A percentile compares a stretch with the other conserved stretches of the same genome.
Conservation (phyloP, 2,888 invertebrate genomes). For the Seira ritae region DNA sequence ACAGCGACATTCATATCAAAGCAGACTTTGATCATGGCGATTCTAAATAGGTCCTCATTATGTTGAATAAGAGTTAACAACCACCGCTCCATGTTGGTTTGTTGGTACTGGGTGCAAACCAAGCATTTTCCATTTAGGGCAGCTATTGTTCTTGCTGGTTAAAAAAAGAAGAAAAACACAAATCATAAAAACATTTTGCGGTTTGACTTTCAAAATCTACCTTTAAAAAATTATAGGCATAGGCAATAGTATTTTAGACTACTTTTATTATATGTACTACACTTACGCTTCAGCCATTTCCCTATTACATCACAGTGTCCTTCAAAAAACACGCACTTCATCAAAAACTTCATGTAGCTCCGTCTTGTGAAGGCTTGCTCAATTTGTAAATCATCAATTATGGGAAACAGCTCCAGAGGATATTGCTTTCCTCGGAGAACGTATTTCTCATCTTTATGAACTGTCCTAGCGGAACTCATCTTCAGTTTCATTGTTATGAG, state of each 20-base stretch:
- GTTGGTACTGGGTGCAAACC: conserved; percentile 50
- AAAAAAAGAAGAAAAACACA: neutral
- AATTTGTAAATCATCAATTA: conserved; percentile 47
- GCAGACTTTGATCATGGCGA: conserved; percentile 53
- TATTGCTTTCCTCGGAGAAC: conserved; percentile 43
- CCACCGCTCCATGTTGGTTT: conserved; percentile 51
- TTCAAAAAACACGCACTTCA: conserved; percentile 65
- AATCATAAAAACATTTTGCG: neutral
- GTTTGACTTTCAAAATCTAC: neutral
- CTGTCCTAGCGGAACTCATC: neutral
- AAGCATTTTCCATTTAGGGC: conserved; percentile 55
- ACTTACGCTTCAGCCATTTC: conserved; percentile 65
- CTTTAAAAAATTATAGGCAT: neutral
- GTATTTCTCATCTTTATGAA: conserved; percentile 16
- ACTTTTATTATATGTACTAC: too few relatives aligned
- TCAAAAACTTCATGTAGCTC: conserved; percentile 52
- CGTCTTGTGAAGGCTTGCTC: conserved; percentile 39
- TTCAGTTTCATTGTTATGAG: conserved; percentile 31
- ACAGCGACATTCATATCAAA: conserved; percentile 48
- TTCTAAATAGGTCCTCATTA: conserved; percentile 48
- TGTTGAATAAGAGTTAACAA: conserved; percentile 42
- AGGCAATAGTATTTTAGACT: too few relatives aligned
- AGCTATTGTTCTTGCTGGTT: conserved; percentile 57
- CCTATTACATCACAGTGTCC: conserved; percentile 64
- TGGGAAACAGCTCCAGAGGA: conserved; percentile 41